phyloP scores from a whole-genome alignment of 2,797 vertebrate genomes.

The Pachyuromys duprasi region DNA sequence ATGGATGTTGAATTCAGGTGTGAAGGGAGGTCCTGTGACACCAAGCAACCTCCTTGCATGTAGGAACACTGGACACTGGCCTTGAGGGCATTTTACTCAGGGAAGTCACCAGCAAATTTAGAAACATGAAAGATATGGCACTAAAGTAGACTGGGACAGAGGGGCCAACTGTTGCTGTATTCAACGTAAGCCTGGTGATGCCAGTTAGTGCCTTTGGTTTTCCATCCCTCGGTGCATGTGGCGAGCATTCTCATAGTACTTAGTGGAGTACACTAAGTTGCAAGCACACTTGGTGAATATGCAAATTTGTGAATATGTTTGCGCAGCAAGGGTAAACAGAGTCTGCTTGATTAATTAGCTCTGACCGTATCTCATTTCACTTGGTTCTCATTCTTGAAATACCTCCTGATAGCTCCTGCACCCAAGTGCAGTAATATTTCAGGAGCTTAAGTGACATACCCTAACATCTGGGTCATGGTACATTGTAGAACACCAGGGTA shows the following conservation, averaged over 20 bases:
- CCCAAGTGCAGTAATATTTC: not conserved
- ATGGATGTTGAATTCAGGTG: not conserved
- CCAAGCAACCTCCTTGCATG: not conserved
- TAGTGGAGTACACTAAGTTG: not conserved
- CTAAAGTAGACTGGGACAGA: not conserved
- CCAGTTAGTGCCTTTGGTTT: not conserved
- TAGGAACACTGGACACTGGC: not conserved
- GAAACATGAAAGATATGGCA: not conserved
- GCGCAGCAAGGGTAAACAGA: no score
- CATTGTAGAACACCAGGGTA: not conserved
- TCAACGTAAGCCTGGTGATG: not conserved
- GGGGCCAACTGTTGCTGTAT: rapidly evolving
- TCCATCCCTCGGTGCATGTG: not conserved
- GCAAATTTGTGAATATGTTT: not conserved
- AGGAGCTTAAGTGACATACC: not conserved
- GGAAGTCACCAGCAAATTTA: not conserved
- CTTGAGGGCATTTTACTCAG: not conserved
- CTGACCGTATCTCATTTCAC: not conserved
- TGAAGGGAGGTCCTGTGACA: not conserved
- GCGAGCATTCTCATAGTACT: not conserved
- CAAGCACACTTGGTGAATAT: not conserved
- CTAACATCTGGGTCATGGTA: not conserved
- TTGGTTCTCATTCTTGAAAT: not conserved
- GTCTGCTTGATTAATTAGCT: not conserved
- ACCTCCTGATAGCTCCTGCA: not conserved